Evolutionary conservation across 2,113 vertebrate genomes (phyloP).

Genomic region (Pipra filicauda): DNA sequence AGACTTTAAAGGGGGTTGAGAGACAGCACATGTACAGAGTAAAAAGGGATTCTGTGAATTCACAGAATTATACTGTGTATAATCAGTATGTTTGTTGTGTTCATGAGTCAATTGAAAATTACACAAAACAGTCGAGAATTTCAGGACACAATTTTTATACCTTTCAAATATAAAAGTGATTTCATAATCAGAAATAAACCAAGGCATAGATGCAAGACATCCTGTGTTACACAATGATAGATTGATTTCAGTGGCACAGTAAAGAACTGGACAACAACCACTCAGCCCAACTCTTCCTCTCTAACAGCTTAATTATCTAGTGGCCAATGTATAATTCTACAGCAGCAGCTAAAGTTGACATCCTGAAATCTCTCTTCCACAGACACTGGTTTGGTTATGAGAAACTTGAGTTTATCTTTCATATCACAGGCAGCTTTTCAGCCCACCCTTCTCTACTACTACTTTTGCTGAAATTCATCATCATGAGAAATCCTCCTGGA

Average conservation of each 20-base stretch:
- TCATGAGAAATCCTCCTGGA: neutral
- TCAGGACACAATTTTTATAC: neutral
- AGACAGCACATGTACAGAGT: neutral
- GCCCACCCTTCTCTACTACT: neutral
- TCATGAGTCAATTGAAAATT: neutral
- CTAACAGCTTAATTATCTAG: neutral
- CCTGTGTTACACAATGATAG: rapidly evolving
- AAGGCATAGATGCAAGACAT: neutral
- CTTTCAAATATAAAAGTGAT: neutral
- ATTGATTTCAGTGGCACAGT: neutral
- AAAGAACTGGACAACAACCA: neutral
- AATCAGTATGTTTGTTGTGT: neutral
- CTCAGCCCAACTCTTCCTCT: neutral
- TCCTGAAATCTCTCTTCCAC: neutral
- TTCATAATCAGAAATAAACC: neutral
- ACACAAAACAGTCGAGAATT: neutral
- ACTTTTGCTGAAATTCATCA: neutral
- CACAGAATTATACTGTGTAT: neutral
- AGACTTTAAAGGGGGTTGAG: neutral
- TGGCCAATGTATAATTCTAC: neutral
- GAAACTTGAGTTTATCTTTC: neutral
- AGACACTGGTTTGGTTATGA: neutral
- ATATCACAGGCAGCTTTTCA: neutral
- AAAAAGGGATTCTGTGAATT: neutral
- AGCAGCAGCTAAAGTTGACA: neutral